These are phyloP conservation scores for Drosophila cognata DNA, from an alignment of 2,888 invertebrate species.

Conservation along the genomic window DNA sequence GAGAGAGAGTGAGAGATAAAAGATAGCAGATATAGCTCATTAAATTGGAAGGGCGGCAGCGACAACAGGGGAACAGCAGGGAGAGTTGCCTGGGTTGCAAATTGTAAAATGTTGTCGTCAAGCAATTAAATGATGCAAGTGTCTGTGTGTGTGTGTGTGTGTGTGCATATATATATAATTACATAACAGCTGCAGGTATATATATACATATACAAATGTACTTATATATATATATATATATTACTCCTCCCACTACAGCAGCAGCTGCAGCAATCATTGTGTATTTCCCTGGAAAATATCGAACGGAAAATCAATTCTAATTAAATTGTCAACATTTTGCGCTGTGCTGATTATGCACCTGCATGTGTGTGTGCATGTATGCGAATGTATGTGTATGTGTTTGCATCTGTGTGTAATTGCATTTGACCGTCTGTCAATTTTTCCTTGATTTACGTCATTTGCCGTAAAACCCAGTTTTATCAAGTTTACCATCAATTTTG, in stretches of 20 bases:
- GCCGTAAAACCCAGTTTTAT: constrained; percentile 49
- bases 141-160: constrained; percentile 12
- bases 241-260: background rate
- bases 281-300: constrained; percentile 83
- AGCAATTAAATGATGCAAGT: constrained; percentile 65
- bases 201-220: background rate
- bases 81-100: constrained; percentile 9
- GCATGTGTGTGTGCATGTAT: constrained; percentile 15
- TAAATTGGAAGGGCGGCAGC: constrained; percentile 52
- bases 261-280: constrained; percentile 28
- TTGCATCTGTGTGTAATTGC: constrained; percentile 33
- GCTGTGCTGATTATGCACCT: constrained; percentile 67
- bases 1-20: background rate
- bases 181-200: constrained; percentile 51
- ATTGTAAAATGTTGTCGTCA: constrained; percentile 30
- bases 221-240: background rate
- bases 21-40: constrained; percentile 59
- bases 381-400: constrained; percentile 17
- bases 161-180: constrained; percentile 36
- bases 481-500: constrained; percentile 16
- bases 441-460: constrained; percentile 62
- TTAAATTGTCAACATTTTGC: constrained; percentile 78
- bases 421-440: constrained; percentile 44
- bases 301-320: constrained; percentile 84
- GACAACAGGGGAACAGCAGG: constrained; percentile 3